Evolutionary conservation across 2,888 invertebrate species (phyloP).

Genomic region (Melipona beecheii): DNA sequence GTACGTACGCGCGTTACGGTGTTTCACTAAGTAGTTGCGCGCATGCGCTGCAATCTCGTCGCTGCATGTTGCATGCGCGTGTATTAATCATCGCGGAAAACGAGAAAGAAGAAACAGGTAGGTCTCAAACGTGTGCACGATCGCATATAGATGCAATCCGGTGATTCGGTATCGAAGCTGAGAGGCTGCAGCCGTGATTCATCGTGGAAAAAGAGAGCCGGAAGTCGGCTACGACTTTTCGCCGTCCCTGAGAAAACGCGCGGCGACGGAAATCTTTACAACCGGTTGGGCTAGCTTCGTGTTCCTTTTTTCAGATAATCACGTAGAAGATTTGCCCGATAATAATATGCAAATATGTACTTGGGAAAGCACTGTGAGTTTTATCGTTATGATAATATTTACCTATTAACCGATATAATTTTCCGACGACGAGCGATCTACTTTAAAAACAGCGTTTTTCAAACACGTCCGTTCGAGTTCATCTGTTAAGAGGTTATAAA

Average conservation of each 20-base stretch:
- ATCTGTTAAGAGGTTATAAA: conserved; percentile 17
- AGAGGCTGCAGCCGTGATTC: conserved; percentile 42
- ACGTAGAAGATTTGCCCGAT: not conserved
- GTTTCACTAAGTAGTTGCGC: conserved; percentile 54
- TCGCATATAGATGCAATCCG: conserved; percentile 22
- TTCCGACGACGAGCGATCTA: not conserved
- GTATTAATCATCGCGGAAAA: conserved; percentile 71
- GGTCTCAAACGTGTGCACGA: not conserved
- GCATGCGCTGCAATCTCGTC: conserved; percentile 51
- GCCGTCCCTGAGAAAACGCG: conserved; percentile 41
- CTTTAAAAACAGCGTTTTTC: too few species aligned
- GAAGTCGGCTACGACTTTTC: conserved; percentile 34
- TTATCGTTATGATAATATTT: not conserved
- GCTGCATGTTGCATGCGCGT: conserved; percentile 36
- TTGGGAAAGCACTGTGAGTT: too few species aligned
- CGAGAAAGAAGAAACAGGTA: conserved; percentile 59
- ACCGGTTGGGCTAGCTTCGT: conserved; percentile 25
- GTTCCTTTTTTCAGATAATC: not conserved
- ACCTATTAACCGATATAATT: not conserved
- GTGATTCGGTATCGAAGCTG: conserved; percentile 37
- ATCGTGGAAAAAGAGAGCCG: conserved; percentile 45
- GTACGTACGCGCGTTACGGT: conserved; percentile 31
- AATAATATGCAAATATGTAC: not conserved
- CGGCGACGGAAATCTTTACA: not conserved
- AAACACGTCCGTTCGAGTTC: not conserved